Base-by-base conservation (phyloP, 1,140 invertebrate species). In the Schlechtendalia chinensis region DNA sequence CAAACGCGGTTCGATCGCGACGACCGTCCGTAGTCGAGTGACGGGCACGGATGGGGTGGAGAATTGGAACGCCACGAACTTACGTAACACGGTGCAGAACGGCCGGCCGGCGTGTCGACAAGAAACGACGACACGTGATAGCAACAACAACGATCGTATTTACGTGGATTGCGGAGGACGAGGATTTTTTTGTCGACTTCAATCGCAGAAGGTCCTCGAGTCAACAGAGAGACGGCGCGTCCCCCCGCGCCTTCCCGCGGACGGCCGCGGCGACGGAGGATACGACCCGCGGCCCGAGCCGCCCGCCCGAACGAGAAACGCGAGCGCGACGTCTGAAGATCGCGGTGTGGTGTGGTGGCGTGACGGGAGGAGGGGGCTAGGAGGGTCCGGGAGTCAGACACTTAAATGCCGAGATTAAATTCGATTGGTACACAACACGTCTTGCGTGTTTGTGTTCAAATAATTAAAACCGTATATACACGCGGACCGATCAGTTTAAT, bases 351-450 rank as follows among this genome's bases (percentile, higher is more conserved):
- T n/a, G n/a, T n/a, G n/a, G n/a, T n/a, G 39, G 39, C 2, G 45
- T 14, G 4, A 14, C 0, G 5, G 59, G 10, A 19, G 27, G 54
- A 8, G 11, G n/a, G 71, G 50, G 0, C 1, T n/a, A n/a, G 56
- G 56, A 27, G 39, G 17, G 47, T 29, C n/a, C 12, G 27, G 11
- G n/a, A 29, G 69, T 72, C 69, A 54, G 69, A 72, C 69, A 54
- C 67, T 71, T 71, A 71, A 53, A 72, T n/a, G 53, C 39, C 58
- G 56, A 79, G 75, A 79, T 79, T 79, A 79, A 79, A 79, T 79
- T 79, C 75, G 75, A 79, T 79, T 29, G 39, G 54, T 63, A 79
- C 75, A 79, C 75, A 77, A 79, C 75, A 79, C 58, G 58, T 79
- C 58, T 79, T 63, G 75, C 50, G 17, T 77, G 74, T n/a, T n/a